These are phyloP conservation scores for Glaucopsyche alexis DNA, from an alignment of 2,888 invertebrate species.

Conservation along the genomic window DNA sequence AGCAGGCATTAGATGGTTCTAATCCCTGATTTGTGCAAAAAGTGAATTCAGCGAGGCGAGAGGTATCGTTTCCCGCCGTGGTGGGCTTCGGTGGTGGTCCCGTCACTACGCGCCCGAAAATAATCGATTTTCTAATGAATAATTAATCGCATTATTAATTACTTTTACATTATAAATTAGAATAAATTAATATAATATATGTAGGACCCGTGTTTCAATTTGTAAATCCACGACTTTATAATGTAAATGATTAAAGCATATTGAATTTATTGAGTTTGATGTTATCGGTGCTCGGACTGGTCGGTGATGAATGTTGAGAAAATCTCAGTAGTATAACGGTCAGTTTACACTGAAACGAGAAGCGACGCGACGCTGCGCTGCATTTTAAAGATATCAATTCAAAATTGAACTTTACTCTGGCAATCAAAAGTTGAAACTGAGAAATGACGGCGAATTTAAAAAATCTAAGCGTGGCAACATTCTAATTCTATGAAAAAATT, in stretches of 20 bases:
- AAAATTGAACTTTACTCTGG: no score
- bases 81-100: background rate
- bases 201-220: background rate
- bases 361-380: no score
- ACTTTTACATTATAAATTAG: constrained; percentile 26
- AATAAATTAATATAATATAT: constrained; percentile 14
- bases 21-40: constrained; percentile 7
- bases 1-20: background rate
- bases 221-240: background rate
- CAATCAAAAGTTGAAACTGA: no score
- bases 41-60: background rate
- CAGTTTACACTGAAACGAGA: no score
- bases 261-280: background rate
- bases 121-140: constrained; percentile 27
- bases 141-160: constrained; percentile 26
- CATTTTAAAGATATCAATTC: no score
- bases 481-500: no score
- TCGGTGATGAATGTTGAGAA: background rate
- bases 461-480: no score
- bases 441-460: no score
- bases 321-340: background rate
- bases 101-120: background rate
- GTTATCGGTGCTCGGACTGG: background rate
- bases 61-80: background rate
- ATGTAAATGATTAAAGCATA: background rate